Evolutionary conservation across 2,888 invertebrate genomes (phyloP), one percentile per base, ranked within the genome.

Genomic region (Drosophila lutescens): DNA sequence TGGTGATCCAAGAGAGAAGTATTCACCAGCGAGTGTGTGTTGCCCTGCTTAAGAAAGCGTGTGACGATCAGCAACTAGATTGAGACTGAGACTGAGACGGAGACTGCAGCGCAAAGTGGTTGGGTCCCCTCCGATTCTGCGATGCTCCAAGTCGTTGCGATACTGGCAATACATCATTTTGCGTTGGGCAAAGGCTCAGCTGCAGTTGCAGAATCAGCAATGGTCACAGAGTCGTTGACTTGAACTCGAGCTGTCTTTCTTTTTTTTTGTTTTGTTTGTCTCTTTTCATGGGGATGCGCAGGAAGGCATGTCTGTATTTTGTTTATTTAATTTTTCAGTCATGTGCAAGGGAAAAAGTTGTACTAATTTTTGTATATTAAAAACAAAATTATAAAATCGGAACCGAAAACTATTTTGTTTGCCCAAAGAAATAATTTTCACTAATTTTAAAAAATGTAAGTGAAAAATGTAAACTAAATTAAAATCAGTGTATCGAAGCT

Each of bases 61-160:
- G 68, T 59, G 69, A 61, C 77, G 67, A 77, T 62, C 57, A 54
- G 59, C 61, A 73, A 58, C 55, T 73, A 73, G 68, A 76, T 77
- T 76, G 55, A 68, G 68, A 68, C 54, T 76, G 55, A 68, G 68
- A 68, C 54, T 58, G 69, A 17, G 34, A 20, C 65, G 43, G 56
- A 17, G 38, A 34, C 65, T 36, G 46, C 23, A 53, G 36, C 53
- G 55, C 41, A 73, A 61, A 76, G 75, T 67, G 72, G 56, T 60
- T 49, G 71, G 56, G 34, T 53, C 34, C 56, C 57, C 55, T 17
- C 43, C 43, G 13, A 10, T n/a, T 58, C 41, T 26, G 34, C 30
- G 13, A 10, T n/a, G 55, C 41, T 23, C 23, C 54, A 17, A 32
- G 34, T 56, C 40, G 55, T n/a, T 53, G 58, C 41, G 15, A 30